Evolutionary conservation across 35 echinoderm and acorn worm species (phyloP), one percentile per base, ranked within the genome.

Genomic region (Heliocidaris erythrogramma): DNA sequence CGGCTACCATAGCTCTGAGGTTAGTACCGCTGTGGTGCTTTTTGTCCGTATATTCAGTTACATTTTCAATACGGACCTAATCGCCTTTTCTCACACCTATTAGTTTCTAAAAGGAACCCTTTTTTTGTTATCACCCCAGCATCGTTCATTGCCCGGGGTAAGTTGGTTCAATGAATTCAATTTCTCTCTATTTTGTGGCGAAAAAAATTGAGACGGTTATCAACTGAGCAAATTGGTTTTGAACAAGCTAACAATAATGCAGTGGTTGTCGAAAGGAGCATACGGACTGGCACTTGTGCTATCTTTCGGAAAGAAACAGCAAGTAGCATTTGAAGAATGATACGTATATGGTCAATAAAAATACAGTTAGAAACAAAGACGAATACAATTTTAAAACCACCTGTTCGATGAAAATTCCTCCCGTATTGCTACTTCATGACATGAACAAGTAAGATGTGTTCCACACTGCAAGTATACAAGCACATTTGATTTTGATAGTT

Each of bases 1-100:
- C 65, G 27, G 65, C 65, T 89, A 89, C 87, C 87, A 42, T 89
- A 89, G 31, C 31, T 31, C 14, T 24, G 29, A 89, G 87, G 87
- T 32, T 48, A 42, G 31, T 31, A 89, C 11, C 65, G 65, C 31
- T 42, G 5, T 92, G 16, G 47, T 59, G 30, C 49, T 48, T 92
- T 92, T 92, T 92, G 91, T 92, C 48, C 50, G 47, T 48, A 92
- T 92, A 92, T 92, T 52, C 91, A 92, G 91, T 92, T 92, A 92
- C 91, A 92, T 92, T 92, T 92, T 92, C 91, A 92, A 92, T 92
- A 59, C 48, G 47, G 21, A 49, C 31, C 47, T 92, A 92, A 92
- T 92, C 91, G 47, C 48, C 91, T 92, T 92, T 92, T 92, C 91
- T 92, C 91, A 92, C 91, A 92, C 13, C 91, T 92, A 92, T 92